Evolutionary conservation across 2,113 vertebrate genomes (phyloP), one percentile per base, ranked within the genome.

Genomic region (Ammodytes dubius): DNA sequence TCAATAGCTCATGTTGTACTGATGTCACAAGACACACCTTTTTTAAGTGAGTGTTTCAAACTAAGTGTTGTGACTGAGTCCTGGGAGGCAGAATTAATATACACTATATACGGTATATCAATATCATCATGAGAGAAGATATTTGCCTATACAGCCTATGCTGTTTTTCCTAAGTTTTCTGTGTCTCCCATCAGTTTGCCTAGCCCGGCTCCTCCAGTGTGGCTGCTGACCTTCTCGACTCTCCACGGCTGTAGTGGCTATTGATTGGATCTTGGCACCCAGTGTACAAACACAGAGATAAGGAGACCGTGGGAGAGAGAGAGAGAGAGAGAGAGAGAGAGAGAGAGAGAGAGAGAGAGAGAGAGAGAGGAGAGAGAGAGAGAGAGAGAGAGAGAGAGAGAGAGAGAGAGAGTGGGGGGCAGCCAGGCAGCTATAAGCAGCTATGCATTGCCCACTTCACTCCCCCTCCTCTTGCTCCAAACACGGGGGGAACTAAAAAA

Each of bases 231-330:
- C 94, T 95, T 95, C 95, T 93, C 92, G 91, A 94, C 94, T 95
- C 93, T 93, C 91, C 91, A 89, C 81, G 91, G 93, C 88, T 88
- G 91, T 92, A 94, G 90, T 92, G 89, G 89, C 92, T 95, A 95
- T 95, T 95, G 94, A 95, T 95, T 93, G 93, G 93, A 95, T 95
- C 94, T 94, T 94, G 94, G 93, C 95, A 94, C 89, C 90, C 82
- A 84, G 94, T 95, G 95, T 95, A 94, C 93, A 95, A 95, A 95
- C 93, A 95, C 89, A 83, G 89, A 92, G 94, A 95, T 95, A 95
- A 94, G 87, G 90, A 60, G 83, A 74, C 27, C 27, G 27, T 27
- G 2, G 27, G 87, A 79, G 85, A 82, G 89, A 80, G 85, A 85
- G 27, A 27, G 27, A 27, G 27, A 27, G 27, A 27, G 27, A 27